Base-by-base conservation (phyloP, 2,797 vertebrate genomes). In the Lepilemur septentrionalis region DNA sequence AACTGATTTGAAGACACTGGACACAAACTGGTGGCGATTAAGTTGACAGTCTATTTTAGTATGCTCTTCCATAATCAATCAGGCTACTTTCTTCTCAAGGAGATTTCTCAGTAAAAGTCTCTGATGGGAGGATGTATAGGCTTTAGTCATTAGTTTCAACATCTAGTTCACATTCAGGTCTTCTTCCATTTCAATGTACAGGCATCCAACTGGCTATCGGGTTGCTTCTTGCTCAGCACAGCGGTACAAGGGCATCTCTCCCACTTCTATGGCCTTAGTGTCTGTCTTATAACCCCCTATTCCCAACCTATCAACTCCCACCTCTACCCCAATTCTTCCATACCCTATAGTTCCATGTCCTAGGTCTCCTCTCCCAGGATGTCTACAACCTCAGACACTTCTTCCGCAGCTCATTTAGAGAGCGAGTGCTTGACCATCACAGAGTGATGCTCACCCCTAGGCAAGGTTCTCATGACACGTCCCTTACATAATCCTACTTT, bases 141-240 rank as follows among this genome's bases (percentile, higher is more conserved):
- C 20, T 20, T 98, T 97, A 99, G 98, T 99, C 99, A 93, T 99
- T 98, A 0, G 98, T 98, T 82, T 99, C 99, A 0, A 99, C 99
- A 4, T 99, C 99, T 95, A 99, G 98, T 97, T 99, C 99, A 99
- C 99, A 0, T 99, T 99, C 75, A 99, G 98, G 96, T 99, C 98
- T 67, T 99, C 99, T 97, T 99, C 99, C 3, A 99, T 99, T 99
- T 99, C 12, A 99, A 99, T 99, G 99, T 99, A 97, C 99, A 99
- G n/a, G 99, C 99, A 0, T 99, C 99, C 46, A 99, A 97, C 96
- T 99, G 99, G 98, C 99, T 99, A 97, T 99, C 99, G 91, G 1
- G 98, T 96, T 99, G 99, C 92, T 99, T 99, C 7, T 99, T 98
- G 84, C 99, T 99, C 61, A 99, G 98, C 0, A 85, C 50, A 0